Percentiles rank a stretch among this genome's conserved stretches.
Evolutionary conservation across 2,888 invertebrate genomes (phyloP).

Genomic region (Galeruca laticollis): DNA sequence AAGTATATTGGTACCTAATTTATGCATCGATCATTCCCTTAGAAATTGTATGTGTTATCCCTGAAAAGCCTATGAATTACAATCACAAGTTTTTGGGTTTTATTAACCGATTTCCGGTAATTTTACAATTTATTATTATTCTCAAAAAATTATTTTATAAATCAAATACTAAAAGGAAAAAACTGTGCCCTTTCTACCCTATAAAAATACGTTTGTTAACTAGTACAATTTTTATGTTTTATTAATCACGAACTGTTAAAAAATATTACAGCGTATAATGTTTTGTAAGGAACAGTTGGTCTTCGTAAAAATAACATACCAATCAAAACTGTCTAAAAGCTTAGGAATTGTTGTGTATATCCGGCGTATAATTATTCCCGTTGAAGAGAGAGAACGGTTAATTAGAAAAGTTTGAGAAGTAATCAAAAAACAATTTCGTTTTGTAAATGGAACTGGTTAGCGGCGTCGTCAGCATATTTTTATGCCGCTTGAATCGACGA

Average conservation of each 20-base stretch:
- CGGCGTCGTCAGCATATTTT: conserved; percentile 31
- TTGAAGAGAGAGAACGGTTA: conserved; percentile 43
- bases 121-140: too few species aligned
- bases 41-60: too few species aligned
- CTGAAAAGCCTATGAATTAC: too few species aligned
- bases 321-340: conserved; percentile 5
- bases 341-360: conserved; percentile 33
- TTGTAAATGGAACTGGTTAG: conserved; percentile 49
- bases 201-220: not conserved
- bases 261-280: not conserved
- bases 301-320: conserved; percentile 2
- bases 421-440: conserved; percentile 54
- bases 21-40: too few species aligned
- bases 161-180: too few species aligned
- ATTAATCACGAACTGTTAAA: not conserved
- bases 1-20: too few species aligned
- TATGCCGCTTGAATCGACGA: conserved; percentile 12
- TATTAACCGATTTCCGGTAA: too few species aligned
- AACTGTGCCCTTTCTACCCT: too few species aligned
- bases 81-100: too few species aligned
- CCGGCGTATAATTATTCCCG: conserved; percentile 43
- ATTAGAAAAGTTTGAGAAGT: conserved; percentile 52
- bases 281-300: not conserved
- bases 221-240: not conserved
- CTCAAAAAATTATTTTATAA: too few species aligned